Evolutionary conservation across 2,797 vertebrate genomes (phyloP).

Genomic region (Vireo griseus): DNA sequence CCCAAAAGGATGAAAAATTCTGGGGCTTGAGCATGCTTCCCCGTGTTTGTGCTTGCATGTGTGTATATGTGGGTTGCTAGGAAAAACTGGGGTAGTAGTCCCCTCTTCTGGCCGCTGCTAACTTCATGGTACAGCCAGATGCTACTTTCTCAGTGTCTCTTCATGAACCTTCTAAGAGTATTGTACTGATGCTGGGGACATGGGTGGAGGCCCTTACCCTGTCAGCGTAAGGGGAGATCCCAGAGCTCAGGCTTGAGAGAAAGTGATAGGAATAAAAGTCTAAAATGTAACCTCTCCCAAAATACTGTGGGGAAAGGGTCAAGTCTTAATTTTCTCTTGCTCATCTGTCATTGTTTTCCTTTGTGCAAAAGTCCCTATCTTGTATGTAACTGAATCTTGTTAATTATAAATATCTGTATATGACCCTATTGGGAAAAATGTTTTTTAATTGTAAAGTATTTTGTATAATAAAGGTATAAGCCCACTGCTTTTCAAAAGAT

Average conservation of each 20-base stretch:
- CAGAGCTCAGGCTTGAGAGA: not conserved
- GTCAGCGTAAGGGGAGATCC: not conserved
- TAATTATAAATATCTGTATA: conserved; percentile 77
- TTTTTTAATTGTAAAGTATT: conserved; percentile 79
- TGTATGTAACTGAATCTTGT: conserved; percentile 60
- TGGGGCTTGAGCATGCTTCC: not conserved
- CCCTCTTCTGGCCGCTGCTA: not conserved
- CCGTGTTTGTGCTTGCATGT: conserved; percentile 15
- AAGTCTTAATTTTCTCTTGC: conserved; percentile 11
- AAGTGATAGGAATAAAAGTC: not conserved
- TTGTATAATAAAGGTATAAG: conserved; percentile 70
- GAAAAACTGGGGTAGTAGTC: not conserved
- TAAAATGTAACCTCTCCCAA: not conserved
- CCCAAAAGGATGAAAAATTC: not conserved
- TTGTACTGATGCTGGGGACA: not conserved
- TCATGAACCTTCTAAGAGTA: not conserved
- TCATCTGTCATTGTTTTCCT: not conserved
- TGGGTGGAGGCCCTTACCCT: not conserved
- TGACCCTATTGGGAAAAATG: conserved; percentile 64
- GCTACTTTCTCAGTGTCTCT: not conserved
- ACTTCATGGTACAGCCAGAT: not conserved
- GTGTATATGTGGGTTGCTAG: not conserved
- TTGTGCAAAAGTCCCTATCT: conserved; percentile 25
- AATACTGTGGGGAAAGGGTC: not conserved
- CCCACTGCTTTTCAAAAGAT: not conserved